These are phyloP conservation scores for Aricia artaxerxes DNA, from an alignment of 2,888 invertebrate species.

Conservation along the genomic window DNA sequence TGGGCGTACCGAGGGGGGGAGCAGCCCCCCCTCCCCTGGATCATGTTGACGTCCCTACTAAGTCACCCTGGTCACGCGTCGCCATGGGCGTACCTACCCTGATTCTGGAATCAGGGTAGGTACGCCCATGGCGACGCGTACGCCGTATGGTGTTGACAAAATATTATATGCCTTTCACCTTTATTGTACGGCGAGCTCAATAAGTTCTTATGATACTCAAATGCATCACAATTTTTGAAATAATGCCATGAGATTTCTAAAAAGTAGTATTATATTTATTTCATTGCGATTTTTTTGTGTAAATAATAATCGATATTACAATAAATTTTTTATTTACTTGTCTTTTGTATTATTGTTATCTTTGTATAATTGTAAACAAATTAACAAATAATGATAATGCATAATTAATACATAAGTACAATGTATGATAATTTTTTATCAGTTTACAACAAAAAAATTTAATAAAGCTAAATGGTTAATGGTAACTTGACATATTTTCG, in stretches of 20 bases:
- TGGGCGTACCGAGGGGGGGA: too few relatives aligned
- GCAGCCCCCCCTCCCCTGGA: too few relatives aligned
- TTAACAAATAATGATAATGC: neutral
- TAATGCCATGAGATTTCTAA: neutral
- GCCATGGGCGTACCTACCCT: too few relatives aligned
- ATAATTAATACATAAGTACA: neutral
- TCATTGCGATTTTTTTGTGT: neutral
- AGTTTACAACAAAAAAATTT: neutral
- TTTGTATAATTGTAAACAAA: neutral
- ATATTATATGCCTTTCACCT: neutral
- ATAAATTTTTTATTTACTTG: neutral
- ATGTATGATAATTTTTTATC: neutral
- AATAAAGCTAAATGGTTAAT: neutral
- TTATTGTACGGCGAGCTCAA: neutral
- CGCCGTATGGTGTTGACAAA: too few relatives aligned
- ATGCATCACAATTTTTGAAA: neutral
- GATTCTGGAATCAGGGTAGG: too few relatives aligned
- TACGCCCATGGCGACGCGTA: too few relatives aligned
- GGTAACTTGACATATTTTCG: too few relatives aligned
- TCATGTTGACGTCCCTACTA: too few relatives aligned
- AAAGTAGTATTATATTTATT: constrained; percentile 3
- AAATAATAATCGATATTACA: neutral
- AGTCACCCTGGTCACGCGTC: too few relatives aligned
- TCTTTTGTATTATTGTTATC: neutral
- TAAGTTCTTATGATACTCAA: neutral